Conservation (phyloP, 2,797 vertebrate species). For the Botia kubotai region DNA sequence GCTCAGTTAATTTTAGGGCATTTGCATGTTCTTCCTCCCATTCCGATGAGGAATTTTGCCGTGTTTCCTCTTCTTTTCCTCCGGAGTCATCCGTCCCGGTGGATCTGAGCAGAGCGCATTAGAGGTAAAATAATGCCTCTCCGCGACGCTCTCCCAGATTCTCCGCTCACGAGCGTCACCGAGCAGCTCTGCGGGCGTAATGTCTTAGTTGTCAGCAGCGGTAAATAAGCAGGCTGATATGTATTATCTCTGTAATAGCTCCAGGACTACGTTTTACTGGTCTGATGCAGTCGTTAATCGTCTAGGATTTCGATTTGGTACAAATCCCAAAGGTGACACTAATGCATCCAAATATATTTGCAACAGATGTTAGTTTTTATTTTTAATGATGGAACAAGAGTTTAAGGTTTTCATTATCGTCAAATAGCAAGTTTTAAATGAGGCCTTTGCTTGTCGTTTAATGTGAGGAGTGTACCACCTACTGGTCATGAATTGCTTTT, state of each 20-base stretch:
- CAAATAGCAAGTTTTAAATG: slow-evolving; percentile 63
- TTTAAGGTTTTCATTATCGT: slow-evolving; percentile 79
- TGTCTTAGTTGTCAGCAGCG: slow-evolving; percentile 56
- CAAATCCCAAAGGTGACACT: slow-evolving; percentile 79
- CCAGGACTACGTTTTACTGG: slow-evolving; percentile 55
- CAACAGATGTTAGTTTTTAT: slow-evolving; percentile 87
- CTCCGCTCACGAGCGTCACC: slow-evolving; percentile 16
- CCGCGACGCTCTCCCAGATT: slow-evolving; percentile 1
- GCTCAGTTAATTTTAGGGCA: slow-evolving; percentile 14
- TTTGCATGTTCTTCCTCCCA: slow-evolving; percentile 15
- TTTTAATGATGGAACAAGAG: slow-evolving; percentile 85
- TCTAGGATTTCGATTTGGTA: slow-evolving; percentile 60
- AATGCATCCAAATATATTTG: slow-evolving; percentile 87
- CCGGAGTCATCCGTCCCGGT: slow-evolving; percentile 51
- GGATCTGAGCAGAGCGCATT: slow-evolving; percentile 51
- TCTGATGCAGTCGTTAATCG: slow-evolving; percentile 65
- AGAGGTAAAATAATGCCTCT: slow-evolving; percentile 50
- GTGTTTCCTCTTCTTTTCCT: slow-evolving; percentile 24
- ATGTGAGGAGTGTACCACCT: slow-evolving; percentile 84
- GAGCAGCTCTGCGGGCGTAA: slow-evolving; percentile 49
- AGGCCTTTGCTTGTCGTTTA: slow-evolving; percentile 58
- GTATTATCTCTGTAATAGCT: slow-evolving; percentile 63
- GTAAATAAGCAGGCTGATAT: slow-evolving; percentile 56
- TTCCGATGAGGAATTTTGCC: slow-evolving; percentile 48
- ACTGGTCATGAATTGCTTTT: slow-evolving; percentile 70